These are phyloP conservation scores for Gonioctena quinquepunctata DNA, from an alignment of 1,140 invertebrate species.

Conservation along the genomic window DNA sequence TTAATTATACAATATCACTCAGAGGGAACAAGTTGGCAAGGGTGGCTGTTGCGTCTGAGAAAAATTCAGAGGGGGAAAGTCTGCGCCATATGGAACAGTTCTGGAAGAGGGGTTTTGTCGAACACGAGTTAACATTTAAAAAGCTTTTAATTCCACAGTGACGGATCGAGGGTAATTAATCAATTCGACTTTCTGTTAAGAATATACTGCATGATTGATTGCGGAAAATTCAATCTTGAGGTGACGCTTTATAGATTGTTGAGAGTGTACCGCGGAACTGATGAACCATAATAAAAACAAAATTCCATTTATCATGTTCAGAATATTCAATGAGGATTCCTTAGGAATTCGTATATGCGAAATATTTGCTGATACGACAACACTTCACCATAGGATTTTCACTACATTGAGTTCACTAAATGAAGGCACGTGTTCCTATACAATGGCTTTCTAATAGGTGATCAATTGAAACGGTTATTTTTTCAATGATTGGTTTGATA, in stretches of 20 bases:
- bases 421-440: no score
- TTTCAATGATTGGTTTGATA: no score
- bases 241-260: neutral
- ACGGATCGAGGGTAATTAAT: neutral
- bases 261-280: neutral
- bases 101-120: slow-evolving; percentile 1
- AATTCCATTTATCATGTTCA: no score
- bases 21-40: neutral
- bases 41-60: neutral
- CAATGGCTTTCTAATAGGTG: no score
- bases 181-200: neutral
- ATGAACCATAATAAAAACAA: no score
- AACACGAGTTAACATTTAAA: slow-evolving; percentile 21
- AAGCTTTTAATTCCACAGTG: slow-evolving; percentile 11
- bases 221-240: neutral
- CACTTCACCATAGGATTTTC: no score
- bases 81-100: neutral
- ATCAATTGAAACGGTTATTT: no score
- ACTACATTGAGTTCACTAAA: no score
- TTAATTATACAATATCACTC: slow-evolving; percentile 22
- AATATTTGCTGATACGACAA: no score
- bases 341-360: no score
- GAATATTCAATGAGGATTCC: no score
- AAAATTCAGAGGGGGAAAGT: neutral
- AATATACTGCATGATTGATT: neutral